Evolutionary conservation across 2,797 vertebrate genomes (phyloP).

Genomic region (Hylomyscus alleni): DNA sequence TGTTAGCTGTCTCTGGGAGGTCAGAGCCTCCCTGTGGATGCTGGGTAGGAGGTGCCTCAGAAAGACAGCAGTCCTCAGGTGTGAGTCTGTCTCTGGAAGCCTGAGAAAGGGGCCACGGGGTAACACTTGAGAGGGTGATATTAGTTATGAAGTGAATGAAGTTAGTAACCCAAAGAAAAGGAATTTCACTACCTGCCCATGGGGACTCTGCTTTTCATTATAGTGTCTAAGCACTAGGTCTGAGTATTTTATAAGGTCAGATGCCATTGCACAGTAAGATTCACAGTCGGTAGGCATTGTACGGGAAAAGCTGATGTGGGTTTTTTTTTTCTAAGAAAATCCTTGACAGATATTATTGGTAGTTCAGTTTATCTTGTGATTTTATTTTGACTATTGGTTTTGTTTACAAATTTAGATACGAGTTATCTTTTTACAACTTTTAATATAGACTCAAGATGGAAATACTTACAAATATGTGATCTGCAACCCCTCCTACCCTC

Average conservation of each 20-base stretch:
- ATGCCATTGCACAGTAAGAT: background rate
- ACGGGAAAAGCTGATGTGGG: background rate
- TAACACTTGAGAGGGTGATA: background rate
- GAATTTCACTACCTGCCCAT: background rate
- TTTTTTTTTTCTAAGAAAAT: background rate
- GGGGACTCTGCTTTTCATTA: background rate
- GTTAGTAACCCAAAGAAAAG: background rate
- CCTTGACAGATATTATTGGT: background rate
- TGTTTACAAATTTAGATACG: background rate
- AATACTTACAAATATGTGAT: background rate
- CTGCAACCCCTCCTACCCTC: background rate
- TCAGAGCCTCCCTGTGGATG: background rate
- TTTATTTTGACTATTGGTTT: background rate
- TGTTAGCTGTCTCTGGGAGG: background rate
- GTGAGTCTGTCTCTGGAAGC: background rate
- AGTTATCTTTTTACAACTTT: background rate
- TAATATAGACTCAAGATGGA: background rate
- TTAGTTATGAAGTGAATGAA: background rate
- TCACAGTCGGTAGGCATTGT: background rate
- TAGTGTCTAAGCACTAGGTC: background rate
- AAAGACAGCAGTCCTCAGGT: background rate
- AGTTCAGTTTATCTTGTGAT: background rate
- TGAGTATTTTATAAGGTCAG: background rate
- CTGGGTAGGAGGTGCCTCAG: background rate
- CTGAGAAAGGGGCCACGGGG: background rate